Percentiles rank a stretch among this genome's conserved stretches.
Evolutionary conservation across 2,888 invertebrate species (phyloP).

Genomic region (Sarcophaga rosellei): DNA sequence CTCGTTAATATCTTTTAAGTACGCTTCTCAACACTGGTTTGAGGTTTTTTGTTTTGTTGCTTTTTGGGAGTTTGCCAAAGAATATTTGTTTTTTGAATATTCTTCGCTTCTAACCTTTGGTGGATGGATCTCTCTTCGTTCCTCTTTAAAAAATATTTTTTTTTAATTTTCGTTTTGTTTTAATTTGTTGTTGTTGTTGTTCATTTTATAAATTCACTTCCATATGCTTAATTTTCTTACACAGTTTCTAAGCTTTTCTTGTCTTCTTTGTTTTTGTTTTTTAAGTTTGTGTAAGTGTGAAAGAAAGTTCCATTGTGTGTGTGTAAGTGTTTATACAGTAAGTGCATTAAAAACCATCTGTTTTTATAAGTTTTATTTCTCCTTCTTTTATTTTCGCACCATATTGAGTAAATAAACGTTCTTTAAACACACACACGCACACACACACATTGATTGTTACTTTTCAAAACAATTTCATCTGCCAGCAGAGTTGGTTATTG

Average conservation of each 20-base stretch:
- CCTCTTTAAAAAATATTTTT: no score
- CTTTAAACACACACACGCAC: no score
- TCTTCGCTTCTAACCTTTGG: conserved; percentile 1
- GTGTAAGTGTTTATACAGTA: conserved; percentile 12
- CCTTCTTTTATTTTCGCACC: background rate
- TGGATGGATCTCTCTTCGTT: background rate
- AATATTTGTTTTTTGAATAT: background rate
- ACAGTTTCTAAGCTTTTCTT: conserved; percentile 1
- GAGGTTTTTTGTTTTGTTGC: no score
- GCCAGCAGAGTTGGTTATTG: no score
- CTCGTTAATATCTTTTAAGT: background rate
- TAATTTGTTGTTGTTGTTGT: background rate
- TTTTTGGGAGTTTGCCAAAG: background rate
- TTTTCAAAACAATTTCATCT: no score
- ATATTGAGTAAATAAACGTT: conserved; percentile 59
- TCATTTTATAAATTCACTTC: background rate
- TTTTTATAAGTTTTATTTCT: conserved; percentile 19
- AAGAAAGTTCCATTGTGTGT: no score
- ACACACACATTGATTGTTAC: no score
- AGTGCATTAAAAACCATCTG: conserved; percentile 47
- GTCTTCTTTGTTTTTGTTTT: background rate
- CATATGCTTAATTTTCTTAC: conserved; percentile 37
- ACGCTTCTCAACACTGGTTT: background rate
- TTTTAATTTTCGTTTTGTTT: background rate
- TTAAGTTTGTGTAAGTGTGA: no score